phyloP scores from a whole-genome alignment of 2,113 vertebrate species.

The Arizona elegans region DNA sequence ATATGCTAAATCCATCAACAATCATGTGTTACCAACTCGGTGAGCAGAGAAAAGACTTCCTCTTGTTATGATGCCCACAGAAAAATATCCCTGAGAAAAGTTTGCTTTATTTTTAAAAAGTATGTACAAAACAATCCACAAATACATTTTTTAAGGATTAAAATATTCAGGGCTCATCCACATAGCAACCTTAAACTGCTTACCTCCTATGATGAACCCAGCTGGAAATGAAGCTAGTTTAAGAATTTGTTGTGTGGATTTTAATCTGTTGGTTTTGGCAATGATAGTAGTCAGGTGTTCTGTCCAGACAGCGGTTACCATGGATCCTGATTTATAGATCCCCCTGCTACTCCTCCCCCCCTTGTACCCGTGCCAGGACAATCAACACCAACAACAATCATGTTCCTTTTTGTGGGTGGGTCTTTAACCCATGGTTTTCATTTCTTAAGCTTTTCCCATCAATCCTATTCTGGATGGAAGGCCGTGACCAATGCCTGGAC shows the following conservation, averaged over 20 bases:
- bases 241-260: background rate
- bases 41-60: background rate
- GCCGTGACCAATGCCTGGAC: background rate
- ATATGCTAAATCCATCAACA: slow-evolving; percentile 7
- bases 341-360: background rate
- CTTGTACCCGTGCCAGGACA: background rate
- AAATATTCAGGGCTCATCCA: slow-evolving; percentile 10
- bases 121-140: background rate
- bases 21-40: background rate
- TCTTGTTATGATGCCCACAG: background rate
- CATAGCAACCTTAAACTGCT: background rate
- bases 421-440: background rate
- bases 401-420: background rate
- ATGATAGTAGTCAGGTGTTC: background rate
- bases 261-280: background rate
- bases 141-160: background rate
- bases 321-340: background rate
- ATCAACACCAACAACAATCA: background rate
- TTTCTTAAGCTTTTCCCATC: background rate
- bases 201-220: background rate
- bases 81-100: background rate
- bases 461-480: background rate
- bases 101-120: background rate
- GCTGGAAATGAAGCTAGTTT: background rate
- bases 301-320: background rate